A percentile compares a stretch with the other conserved stretches of the same genome.
These are phyloP conservation scores for Biston stratarius DNA, from an alignment of 2,888 invertebrate genomes.

Conservation along the genomic window DNA sequence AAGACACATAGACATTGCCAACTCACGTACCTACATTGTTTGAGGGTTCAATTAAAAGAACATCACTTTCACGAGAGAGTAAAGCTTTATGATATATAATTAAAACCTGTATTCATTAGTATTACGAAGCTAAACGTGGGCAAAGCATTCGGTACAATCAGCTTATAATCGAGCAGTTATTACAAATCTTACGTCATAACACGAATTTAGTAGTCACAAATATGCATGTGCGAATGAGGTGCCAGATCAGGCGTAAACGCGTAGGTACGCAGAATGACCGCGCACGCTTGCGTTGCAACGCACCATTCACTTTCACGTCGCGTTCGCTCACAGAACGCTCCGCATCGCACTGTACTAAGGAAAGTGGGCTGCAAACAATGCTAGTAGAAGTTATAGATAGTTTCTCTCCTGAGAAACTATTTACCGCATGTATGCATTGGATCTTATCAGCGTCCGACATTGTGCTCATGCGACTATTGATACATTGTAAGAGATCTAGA, in stretches of 20 bases:
- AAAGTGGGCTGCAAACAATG: constrained; percentile 84
- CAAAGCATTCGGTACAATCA: constrained; percentile 46
- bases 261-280: constrained; percentile 65
- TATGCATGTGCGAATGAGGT: constrained; percentile 69
- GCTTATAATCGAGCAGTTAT: constrained; percentile 48
- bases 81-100: not conserved
- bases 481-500: not conserved
- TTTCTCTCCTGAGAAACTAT: constrained; percentile 81
- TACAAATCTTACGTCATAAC: constrained; percentile 56
- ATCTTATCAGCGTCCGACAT: constrained; percentile 53
- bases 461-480: not conserved
- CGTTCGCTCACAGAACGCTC: constrained; percentile 52
- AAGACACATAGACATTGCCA: too few species aligned
- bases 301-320: constrained; percentile 83
- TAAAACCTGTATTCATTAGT: not conserved
- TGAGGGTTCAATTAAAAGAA: too few species aligned
- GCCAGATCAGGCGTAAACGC: constrained; percentile 75
- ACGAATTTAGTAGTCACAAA: constrained; percentile 46
- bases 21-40: too few species aligned
- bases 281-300: constrained; percentile 56
- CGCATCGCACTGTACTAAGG: constrained; percentile 62
- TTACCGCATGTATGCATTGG: constrained; percentile 55
- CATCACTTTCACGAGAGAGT: too few species aligned
- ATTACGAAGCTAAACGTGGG: not conserved
- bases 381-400: constrained; percentile 56